Conservation (phyloP, 2,888 invertebrate genomes). For the Latrodectus elegans region DNA sequence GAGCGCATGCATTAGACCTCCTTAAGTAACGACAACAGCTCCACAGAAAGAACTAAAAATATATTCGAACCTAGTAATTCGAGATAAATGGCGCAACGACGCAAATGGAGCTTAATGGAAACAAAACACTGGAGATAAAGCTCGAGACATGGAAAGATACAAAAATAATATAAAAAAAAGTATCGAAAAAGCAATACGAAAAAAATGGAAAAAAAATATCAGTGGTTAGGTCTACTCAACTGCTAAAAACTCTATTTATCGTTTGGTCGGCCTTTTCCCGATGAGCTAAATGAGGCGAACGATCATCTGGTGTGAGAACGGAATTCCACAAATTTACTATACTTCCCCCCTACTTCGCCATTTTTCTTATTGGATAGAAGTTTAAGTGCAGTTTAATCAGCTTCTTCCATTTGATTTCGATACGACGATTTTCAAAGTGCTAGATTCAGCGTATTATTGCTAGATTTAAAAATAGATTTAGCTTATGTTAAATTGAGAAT, state of each 20-base stretch:
- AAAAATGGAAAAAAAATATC: conserved; percentile 14
- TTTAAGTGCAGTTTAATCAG: conserved; percentile 51
- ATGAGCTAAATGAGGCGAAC: conserved; percentile 37
- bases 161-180: conserved; percentile 19
- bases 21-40: conserved; percentile 3
- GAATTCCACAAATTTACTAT: conserved; percentile 41
- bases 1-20: background rate
- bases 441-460: conserved; percentile 1
- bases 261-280: conserved; percentile 22
- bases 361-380: conserved; percentile 10
- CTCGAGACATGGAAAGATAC: conserved; percentile 21
- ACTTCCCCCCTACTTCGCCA: conserved; percentile 1
- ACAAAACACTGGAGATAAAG: conserved; percentile 14
- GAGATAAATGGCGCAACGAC: conserved; percentile 36
- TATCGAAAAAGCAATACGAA: conserved; percentile 20
- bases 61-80: conserved; percentile 25
- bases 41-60: background rate
- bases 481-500: background rate
- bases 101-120: conserved; percentile 49
- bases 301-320: conserved; percentile 29
- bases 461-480: background rate
- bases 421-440: background rate
- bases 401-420: background rate
- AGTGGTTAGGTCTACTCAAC: conserved; percentile 42
- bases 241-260: conserved; percentile 57